Percentiles rank a stretch among this genome's conserved stretches.
Evolutionary conservation across 2,888 invertebrate species (phyloP).

Genomic region (Spialia ferax): DNA sequence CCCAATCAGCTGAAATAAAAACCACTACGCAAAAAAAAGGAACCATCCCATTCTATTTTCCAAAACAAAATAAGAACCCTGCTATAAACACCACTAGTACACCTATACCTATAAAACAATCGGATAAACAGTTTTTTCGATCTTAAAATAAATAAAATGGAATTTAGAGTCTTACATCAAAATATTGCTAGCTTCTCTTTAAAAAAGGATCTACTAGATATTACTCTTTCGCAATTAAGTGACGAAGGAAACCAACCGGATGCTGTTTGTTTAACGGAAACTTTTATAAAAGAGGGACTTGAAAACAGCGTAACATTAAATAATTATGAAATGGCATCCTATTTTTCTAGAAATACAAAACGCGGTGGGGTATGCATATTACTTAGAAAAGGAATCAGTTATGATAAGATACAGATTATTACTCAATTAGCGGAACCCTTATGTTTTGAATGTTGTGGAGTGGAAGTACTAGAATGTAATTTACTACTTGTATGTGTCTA

Average conservation of each 20-base stretch:
- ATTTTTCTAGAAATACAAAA: slow-evolving; percentile 29
- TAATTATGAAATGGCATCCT: slow-evolving; percentile 32
- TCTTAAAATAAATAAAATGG: neutral
- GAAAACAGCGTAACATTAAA: slow-evolving; percentile 23
- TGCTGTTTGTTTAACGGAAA: slow-evolving; percentile 18
- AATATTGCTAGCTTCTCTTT: slow-evolving; percentile 17
- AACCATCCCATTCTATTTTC: slow-evolving; percentile 6
- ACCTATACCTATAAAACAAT: neutral
- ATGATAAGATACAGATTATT: neutral
- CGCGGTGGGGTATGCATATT: slow-evolving; percentile 42
- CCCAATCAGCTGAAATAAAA: neutral
- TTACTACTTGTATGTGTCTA: slow-evolving; percentile 21
- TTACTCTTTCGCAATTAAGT: slow-evolving; percentile 12
- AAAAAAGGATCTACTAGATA: slow-evolving; percentile 7
- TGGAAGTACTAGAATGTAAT: slow-evolving; percentile 5
- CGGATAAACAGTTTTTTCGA: slow-evolving; percentile 8
- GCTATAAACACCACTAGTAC: neutral
- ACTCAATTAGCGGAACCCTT: neutral
- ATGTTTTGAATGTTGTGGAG: slow-evolving; percentile 28
- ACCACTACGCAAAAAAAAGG: neutral
- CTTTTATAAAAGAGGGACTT: slow-evolving; percentile 27
- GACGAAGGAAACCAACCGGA: slow-evolving; percentile 15
- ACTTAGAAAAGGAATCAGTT: slow-evolving; percentile 18
- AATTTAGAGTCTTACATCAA: slow-evolving; percentile 14
- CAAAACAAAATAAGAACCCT: neutral